phyloP scores from a whole-genome alignment of 2,797 vertebrate species.

The Sebastes taczanowskii region DNA sequence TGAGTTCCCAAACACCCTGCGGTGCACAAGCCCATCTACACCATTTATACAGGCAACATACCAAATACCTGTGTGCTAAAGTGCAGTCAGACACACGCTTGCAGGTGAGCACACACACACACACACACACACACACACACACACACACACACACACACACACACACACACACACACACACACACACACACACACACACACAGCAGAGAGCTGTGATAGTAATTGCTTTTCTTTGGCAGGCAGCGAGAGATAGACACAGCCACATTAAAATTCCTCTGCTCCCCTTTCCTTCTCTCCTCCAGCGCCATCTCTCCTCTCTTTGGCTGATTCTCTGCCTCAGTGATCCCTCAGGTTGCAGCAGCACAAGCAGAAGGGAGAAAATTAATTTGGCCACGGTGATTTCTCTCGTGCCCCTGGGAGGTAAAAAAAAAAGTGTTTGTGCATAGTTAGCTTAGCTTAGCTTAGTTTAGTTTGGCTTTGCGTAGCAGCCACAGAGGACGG shows the following conservation, averaged over 20 bases:
- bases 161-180: neutral
- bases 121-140: neutral
- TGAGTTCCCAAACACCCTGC: conserved; percentile 19
- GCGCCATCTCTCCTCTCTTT: conserved; percentile 61
- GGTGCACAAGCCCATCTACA: conserved; percentile 32
- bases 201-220: conserved; percentile 63
- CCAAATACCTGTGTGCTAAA: conserved; percentile 34
- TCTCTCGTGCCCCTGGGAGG: conserved; percentile 50
- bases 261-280: conserved; percentile 81
- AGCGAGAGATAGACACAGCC: conserved; percentile 68
- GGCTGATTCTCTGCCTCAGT: conserved; percentile 68
- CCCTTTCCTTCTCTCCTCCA: conserved; percentile 68
- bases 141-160: neutral
- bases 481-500: conserved; percentile 50
- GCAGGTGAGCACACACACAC: conserved; percentile 14
- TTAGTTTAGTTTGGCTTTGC: conserved; percentile 49
- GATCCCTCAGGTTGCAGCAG: conserved; percentile 74
- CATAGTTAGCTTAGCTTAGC: conserved; percentile 66
- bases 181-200: neutral
- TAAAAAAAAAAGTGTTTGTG: conserved; percentile 43
- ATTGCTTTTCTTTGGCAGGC: conserved; percentile 79
- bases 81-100: conserved; percentile 25
- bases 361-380: conserved; percentile 74
- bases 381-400: conserved; percentile 77
- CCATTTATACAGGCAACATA: conserved; percentile 40